Percentiles rank a stretch among this genome's conserved stretches.
Evolutionary conservation across 2,797 vertebrate genomes (phyloP).

Genomic region (Anableps anableps): DNA sequence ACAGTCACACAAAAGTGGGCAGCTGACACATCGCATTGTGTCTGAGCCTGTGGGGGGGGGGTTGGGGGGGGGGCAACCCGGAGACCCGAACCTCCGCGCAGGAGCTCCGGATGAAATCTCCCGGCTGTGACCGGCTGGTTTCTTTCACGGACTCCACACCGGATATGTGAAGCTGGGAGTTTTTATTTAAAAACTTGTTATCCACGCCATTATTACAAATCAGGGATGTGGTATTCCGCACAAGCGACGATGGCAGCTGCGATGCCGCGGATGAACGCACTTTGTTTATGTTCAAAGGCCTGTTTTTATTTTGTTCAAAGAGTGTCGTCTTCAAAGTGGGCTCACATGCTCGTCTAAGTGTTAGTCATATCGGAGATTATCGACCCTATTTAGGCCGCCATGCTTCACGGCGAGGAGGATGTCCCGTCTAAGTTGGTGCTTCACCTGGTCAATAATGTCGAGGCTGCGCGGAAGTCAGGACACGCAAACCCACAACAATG

Average conservation of each 20-base stretch:
- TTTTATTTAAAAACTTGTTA: constrained; percentile 2
- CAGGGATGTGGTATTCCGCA: constrained; percentile 40
- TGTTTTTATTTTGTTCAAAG: constrained; percentile 24
- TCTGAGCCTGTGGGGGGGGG: constrained; percentile 47
- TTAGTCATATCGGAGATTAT: constrained; percentile 66
- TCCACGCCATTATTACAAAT: constrained; percentile 1
- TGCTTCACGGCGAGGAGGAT: constrained; percentile 65
- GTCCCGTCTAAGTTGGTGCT: constrained; percentile 79
- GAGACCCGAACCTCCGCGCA: constrained; percentile 71
- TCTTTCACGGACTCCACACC: constrained; percentile 43
- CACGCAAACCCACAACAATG: constrained; percentile 51
- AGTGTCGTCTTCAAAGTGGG: constrained; percentile 62
- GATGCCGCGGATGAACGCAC: constrained; percentile 61
- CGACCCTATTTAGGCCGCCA: constrained; percentile 75
- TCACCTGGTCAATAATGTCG: constrained; percentile 73
- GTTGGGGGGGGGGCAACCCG: constrained; percentile 53
- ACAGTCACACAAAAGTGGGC: constrained; percentile 61
- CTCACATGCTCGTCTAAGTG: constrained; percentile 55
- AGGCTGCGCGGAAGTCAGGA: constrained; percentile 32
- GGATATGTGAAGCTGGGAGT: constrained; percentile 37
- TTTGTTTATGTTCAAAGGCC: constrained; percentile 64
- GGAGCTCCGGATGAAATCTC: constrained; percentile 51
- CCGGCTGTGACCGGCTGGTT: constrained; percentile 73
- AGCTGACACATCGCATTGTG: constrained; percentile 77
- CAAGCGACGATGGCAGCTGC: constrained; percentile 59